Evolutionary conservation across 1,140 invertebrate genomes (phyloP), one percentile per base, ranked within the genome.

Genomic region (Anadara kagoshimensis): DNA sequence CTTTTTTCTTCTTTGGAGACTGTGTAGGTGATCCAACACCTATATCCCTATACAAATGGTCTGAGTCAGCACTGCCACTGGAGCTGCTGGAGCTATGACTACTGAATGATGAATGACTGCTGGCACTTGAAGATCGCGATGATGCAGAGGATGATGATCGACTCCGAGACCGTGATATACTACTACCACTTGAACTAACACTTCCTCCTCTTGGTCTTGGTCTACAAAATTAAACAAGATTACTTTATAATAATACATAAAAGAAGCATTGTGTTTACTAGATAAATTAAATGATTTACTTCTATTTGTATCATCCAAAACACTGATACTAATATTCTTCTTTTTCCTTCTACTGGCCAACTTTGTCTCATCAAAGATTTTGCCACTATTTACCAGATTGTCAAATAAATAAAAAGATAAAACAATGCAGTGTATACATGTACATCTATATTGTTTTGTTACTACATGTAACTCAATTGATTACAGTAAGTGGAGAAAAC

Each of bases 31-130:
- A 56, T 3, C 61, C 24, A 29, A 73, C 76, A 16, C 73, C 81
- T 16, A 86, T 75, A 49, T 84, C 85, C 67, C 83, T 58, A 58
- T 87, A 85, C 54, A 85, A 70, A 73, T 87, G 78, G 26, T 85
- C 83, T 4, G 85, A 87, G 58, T 85, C 84, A n/a, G 83, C 84
- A 74, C 84, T 85, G 51, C 84, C 83, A 43, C 76, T 78, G 0
- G 83, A 83, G 16, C 79, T 82, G 44, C 76, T 79, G 10, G 81
- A 79, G 7, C 62, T 61, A 41, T 81, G 80, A 44, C 78, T 76
- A 51, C 76, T 80, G 45, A 67, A 49, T 18, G 78, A 75, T 2
- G 80, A 78, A 12, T 70, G 24, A 54, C 81, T 79, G 49, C 73
- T 75, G 47, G 62, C 57, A 59, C 77, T 82, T 45, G 78, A 79